Base-by-base conservation (phyloP, 1,140 invertebrate genomes). In the Plutomurus gul region DNA sequence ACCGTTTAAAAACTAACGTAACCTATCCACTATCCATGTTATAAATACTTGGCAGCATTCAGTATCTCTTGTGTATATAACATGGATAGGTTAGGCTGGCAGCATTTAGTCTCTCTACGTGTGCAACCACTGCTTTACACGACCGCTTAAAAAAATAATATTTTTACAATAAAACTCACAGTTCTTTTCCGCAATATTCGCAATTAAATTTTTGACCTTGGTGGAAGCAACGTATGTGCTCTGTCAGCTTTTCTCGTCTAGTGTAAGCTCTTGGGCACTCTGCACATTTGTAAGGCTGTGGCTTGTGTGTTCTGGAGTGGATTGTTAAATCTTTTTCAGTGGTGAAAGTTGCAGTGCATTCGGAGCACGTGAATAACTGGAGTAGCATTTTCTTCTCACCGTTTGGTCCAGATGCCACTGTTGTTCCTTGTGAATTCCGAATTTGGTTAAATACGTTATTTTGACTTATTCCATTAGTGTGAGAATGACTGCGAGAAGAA, bases 171-270 rank as follows among this genome's bases (percentile, higher is more conserved):
- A n/a, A n/a, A n/a, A n/a, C n/a, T n/a, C n/a, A 65, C 16, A 80
- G 37, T 30, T 78, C 77, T 65, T 84, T 84, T 30, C 77, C 75
- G 65, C 82, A 84, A 37, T 80, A 81, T 5, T 82, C 81, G 71
- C 83, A 84, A 22, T 75, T 56, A 47, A 84, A 84, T 46, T 82
- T 82, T 76, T 81, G 81, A 25, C 83, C 83, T 49, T 84, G 79
- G 49, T 84, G 83, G 60, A 84, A 80, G 36, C 83, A 84, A 3
- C 82, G 76, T 51, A 84, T 78, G 39, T 84, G 82, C 51, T 84
- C 81, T 30, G 71, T 49, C 39, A 72, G 27, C 37, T 80, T 76
- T 72, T 80, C 75, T 46, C 75, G 4, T 56, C 81, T 75, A 11
- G 81, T 82, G 27, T 82, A 82, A 3, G 81, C 81, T 73, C 81